Conservation (phyloP, 1,140 invertebrate species). For the Philaenus spumarius region DNA sequence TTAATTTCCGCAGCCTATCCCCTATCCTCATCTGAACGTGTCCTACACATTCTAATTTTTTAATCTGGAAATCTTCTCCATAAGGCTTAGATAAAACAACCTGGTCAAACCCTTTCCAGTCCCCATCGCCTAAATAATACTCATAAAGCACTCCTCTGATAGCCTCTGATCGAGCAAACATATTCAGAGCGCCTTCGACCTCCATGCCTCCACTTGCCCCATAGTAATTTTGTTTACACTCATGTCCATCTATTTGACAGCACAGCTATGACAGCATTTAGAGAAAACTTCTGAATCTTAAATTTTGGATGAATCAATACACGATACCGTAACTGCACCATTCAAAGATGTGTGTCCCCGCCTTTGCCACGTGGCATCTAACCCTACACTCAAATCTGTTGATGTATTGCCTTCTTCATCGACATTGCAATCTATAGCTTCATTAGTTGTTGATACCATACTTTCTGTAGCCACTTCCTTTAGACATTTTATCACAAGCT, state of each 20-base stretch:
- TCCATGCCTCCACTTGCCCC: background rate
- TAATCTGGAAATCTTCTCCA: too few relatives aligned
- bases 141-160: background rate
- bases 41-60: too few relatives aligned
- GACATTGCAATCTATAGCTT: slow-evolving; percentile 14
- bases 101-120: too few relatives aligned
- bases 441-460: slow-evolving; percentile 12
- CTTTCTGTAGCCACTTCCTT: slow-evolving; percentile 8
- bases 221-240: background rate
- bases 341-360: slow-evolving; percentile 13
- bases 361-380: slow-evolving; percentile 19
- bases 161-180: too few relatives aligned
- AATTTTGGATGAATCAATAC: slow-evolving; percentile 16
- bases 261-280: slow-evolving; percentile 16
- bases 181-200: too few relatives aligned
- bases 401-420: background rate
- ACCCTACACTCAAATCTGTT: slow-evolving; percentile 4
- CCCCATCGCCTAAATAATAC: too few relatives aligned
- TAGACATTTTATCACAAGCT: slow-evolving; percentile 3
- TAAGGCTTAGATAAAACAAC: too few relatives aligned
- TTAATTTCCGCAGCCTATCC: too few relatives aligned
- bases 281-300: slow-evolving; percentile 13
- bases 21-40: too few relatives aligned
- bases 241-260: background rate
- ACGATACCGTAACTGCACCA: slow-evolving; percentile 14